Conservation (phyloP, 2,113 vertebrate species). For the Chascanopsetta lugubris region DNA sequence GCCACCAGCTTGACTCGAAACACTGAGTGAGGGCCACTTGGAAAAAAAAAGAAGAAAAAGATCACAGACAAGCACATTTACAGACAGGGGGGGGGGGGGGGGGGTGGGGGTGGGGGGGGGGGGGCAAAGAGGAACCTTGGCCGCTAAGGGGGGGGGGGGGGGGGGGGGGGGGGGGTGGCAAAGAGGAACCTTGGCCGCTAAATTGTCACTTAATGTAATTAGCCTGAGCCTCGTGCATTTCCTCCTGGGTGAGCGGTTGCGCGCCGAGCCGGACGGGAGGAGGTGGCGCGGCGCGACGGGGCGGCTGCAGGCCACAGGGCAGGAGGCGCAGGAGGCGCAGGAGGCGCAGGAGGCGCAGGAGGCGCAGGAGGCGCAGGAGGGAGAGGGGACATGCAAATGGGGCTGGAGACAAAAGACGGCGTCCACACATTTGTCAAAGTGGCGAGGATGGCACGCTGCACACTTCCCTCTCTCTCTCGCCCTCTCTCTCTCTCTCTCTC, state of each 20-base stretch:
- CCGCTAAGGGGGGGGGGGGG: conserved; percentile 24
- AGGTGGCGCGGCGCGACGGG: conserved; percentile 56
- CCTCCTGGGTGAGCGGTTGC: conserved; percentile 63
- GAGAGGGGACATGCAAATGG: conserved; percentile 70
- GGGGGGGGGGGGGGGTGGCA: conserved; percentile 42
- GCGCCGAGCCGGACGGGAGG: conserved; percentile 45
- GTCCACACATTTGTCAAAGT: conserved; percentile 72
- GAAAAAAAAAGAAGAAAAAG: conserved; percentile 81
- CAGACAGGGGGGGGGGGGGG: conserved; percentile 30
- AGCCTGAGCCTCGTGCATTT: conserved; percentile 63
- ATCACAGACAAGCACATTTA: conserved; percentile 94
- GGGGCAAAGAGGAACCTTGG: conserved; percentile 16
- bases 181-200: conserved; percentile 61
- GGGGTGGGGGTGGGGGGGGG: conserved; percentile 13
- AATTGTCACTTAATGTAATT: conserved; percentile 78
- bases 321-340: conserved; percentile 24
- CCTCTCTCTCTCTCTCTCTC: too few relatives aligned
- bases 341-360: conserved; percentile 22
- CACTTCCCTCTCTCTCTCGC: conserved; percentile 74
- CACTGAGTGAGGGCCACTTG: conserved; percentile 96
- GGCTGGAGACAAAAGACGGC: conserved; percentile 76
- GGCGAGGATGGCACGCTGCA: conserved; percentile 62
- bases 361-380: conserved; percentile 72
- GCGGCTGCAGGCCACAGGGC: conserved; percentile 28
- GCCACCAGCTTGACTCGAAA: conserved; percentile 92